Percentiles rank a stretch among this genome's conserved stretches.
These are phyloP conservation scores for Coccyzus lansbergi DNA, from an alignment of 2,797 vertebrate genomes.

Conservation along the genomic window DNA sequence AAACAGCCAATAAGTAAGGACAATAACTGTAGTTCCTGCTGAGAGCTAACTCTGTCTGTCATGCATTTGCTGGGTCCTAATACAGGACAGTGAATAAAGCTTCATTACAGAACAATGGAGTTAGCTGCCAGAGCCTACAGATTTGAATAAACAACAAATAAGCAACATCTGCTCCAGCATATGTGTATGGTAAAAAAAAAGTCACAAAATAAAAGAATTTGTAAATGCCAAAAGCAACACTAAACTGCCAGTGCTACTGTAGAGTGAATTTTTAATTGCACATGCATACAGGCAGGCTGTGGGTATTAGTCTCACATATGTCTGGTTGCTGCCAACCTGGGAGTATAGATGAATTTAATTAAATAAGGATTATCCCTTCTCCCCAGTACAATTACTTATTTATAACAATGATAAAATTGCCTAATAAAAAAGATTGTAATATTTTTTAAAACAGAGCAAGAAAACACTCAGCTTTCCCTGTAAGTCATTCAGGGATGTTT, in stretches of 20 bases:
- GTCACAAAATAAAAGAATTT: conserved; percentile 88
- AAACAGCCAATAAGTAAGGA: conserved; percentile 75
- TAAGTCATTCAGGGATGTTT: conserved; percentile 74
- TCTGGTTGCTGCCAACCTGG: conserved; percentile 86
- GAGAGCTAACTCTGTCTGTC: conserved; percentile 72
- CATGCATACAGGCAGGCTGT: conserved; percentile 84
- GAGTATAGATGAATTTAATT: conserved; percentile 90
- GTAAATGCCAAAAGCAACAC: conserved; percentile 89
- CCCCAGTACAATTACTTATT: conserved; percentile 88
- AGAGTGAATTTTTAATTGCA: conserved; percentile 88
- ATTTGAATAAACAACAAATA: conserved; percentile 89
- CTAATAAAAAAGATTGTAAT: conserved; percentile 82
- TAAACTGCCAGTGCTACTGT: conserved; percentile 86
- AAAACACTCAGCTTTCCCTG: conserved; percentile 71
- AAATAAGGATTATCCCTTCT: conserved; percentile 88
- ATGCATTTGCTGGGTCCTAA: conserved; percentile 78
- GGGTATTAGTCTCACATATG: conserved; percentile 88
- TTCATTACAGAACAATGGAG: conserved; percentile 86
- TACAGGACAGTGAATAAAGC: conserved; percentile 82
- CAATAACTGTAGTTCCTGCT: conserved; percentile 75
- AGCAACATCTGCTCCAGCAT: conserved; percentile 88
- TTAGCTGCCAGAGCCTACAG: conserved; percentile 85
- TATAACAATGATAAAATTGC: conserved; percentile 87
- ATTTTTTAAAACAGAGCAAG: conserved; percentile 76
- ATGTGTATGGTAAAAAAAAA: conserved; percentile 85